Evolutionary conservation across 2,888 invertebrate species (phyloP), one percentile per base, ranked within the genome.

Genomic region (Tetragonisca angustula): DNA sequence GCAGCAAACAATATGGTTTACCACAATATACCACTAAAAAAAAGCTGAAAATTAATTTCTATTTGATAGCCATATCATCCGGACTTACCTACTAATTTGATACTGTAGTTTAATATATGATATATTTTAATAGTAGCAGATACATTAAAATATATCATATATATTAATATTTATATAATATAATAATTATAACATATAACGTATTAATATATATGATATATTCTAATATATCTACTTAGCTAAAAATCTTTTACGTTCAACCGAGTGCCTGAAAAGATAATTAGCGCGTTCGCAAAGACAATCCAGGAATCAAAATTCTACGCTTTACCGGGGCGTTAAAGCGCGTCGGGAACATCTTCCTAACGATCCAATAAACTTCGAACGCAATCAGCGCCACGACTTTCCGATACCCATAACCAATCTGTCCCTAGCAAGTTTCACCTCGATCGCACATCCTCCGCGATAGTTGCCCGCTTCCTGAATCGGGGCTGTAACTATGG

Each of bases 341-440:
- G 52, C 19, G 2, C 24, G 21, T 13, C 13, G 21, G 9, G 43
- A 27, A 65, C 65, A 36, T n/a, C 9, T 15, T 24, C 5, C 19
- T 43, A 43, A 71, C 36, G 36, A 59, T 19, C 56, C n/a, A 11
- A 71, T 43, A 56, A 71, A 71, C 71, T 59, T 71, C 43, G 71
- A 71, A 56, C 24, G n/a, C n/a, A 71, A 71, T 59, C 56, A 56
- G 2, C 32, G 15, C 15, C 32, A 19, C 11, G 5, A 24, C 24
- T 68, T 68, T 68, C 17, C 68, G 19, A 68, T 43, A 68, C 24
- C 17, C 67, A 24, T 49, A 24, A 24, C 24, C 24, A 24, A 68
- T 50, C 49, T 50, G 11, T 50, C 13, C 43, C n/a, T 11, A 43
- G 15, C 36, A 21, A 50, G 13, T 68, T 67, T 49, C 24, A n/a